Percentiles rank a stretch among this genome's conserved stretches.
phyloP scores from a whole-genome alignment of 2,888 invertebrate species.

The Machimus rusticus region DNA sequence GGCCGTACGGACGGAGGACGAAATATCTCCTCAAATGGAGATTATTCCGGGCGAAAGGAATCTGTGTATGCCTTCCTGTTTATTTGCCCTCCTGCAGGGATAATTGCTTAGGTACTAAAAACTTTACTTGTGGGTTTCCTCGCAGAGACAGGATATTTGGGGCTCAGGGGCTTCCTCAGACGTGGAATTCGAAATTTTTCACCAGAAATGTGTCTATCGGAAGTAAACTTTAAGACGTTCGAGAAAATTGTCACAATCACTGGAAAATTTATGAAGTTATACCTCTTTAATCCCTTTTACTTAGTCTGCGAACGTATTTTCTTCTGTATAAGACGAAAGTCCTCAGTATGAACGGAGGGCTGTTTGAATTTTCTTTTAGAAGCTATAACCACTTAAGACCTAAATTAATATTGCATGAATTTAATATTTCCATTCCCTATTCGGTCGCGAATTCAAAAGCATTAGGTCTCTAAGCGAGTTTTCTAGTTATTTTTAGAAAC shows the following conservation, averaged over 20 bases:
- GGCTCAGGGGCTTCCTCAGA: not conserved
- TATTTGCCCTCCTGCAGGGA: not conserved
- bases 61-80: not conserved
- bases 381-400: not conserved
- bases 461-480: not conserved
- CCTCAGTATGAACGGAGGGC: not conserved
- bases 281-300: not conserved
- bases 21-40: not conserved
- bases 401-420: not conserved
- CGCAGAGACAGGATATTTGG: not conserved
- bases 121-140: not conserved
- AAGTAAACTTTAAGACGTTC: not conserved
- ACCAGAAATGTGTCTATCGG: not conserved
- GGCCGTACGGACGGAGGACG: not conserved
- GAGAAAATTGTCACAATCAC: not conserved
- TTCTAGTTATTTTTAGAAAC: not conserved
- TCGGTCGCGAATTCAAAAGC: not conserved
- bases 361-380: not conserved
- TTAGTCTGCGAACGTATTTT: not conserved
- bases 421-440: not conserved
- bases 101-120: not conserved
- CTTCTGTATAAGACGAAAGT: not conserved
- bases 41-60: not conserved
- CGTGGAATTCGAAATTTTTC: not conserved
- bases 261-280: not conserved